Percentiles rank a stretch among this genome's conserved stretches.
Conservation (phyloP, 2,888 invertebrate genomes). For the Tanypteryx hageni region DNA sequence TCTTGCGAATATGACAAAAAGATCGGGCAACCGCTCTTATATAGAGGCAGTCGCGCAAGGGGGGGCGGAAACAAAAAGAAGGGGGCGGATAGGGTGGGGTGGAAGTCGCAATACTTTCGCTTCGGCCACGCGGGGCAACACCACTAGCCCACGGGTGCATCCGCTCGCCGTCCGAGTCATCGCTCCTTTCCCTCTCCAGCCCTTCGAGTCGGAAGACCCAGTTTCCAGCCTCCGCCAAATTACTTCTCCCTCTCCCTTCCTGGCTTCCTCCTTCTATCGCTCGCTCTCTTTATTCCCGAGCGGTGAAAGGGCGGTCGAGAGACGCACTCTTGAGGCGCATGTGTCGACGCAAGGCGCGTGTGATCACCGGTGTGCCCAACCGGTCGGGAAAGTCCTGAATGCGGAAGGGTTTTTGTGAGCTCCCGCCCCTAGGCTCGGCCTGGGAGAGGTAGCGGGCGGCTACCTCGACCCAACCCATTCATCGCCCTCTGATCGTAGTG, state of each 20-base stretch:
- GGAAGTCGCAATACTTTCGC: conserved; percentile 59
- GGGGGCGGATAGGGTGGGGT: background rate
- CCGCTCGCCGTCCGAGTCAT: conserved; percentile 19
- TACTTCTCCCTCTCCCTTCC: conserved; percentile 46
- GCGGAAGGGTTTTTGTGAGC: conserved; percentile 10
- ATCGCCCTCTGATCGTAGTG: background rate
- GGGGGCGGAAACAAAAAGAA: conserved; percentile 45
- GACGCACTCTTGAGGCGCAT: conserved; percentile 6
- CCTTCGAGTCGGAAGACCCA: conserved; percentile 2
- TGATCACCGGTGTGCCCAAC: conserved; percentile 7
- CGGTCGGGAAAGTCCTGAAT: conserved; percentile 13
- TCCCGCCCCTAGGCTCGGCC: background rate
- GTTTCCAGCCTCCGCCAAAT: conserved; percentile 30
- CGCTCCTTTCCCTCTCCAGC: background rate
- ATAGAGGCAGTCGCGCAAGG: background rate
- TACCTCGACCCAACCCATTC: background rate
- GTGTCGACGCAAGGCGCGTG: conserved; percentile 21
- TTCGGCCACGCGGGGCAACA: conserved; percentile 26
- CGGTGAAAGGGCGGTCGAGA: conserved; percentile 9
- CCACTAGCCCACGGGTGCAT: conserved; percentile 45
- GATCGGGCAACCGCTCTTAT: conserved; percentile 27
- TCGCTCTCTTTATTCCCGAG: background rate
- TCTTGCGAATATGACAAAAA: conserved; percentile 46
- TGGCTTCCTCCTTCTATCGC: conserved; percentile 46
- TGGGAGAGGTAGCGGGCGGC: background rate